Conservation (phyloP, 2,113 vertebrate species). For the Psilopsiagon aurifrons region DNA sequence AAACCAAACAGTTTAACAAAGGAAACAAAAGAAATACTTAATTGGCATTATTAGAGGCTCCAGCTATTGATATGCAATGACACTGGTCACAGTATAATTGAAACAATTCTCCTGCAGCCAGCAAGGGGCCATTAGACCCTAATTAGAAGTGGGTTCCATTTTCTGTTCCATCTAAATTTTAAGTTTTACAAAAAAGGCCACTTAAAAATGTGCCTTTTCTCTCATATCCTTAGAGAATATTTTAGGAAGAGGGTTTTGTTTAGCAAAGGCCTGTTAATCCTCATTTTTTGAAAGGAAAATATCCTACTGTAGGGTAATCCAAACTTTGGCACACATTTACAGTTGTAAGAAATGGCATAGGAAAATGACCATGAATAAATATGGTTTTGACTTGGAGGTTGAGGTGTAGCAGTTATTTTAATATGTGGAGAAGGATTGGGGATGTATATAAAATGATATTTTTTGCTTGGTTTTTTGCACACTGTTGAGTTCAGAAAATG, state of each 20-base stretch:
- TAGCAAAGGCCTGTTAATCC: neutral
- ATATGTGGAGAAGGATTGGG: neutral
- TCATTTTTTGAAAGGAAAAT: slow-evolving; percentile 59
- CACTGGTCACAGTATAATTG: slow-evolving; percentile 22
- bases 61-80: slow-evolving; percentile 44
- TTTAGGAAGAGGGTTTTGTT: slow-evolving; percentile 37
- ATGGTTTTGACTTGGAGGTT: slow-evolving; percentile 18
- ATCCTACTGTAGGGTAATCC: neutral
- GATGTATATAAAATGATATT: neutral
- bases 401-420: slow-evolving; percentile 39
- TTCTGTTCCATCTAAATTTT: slow-evolving; percentile 50
- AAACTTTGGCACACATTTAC: neutral
- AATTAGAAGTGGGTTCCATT: slow-evolving; percentile 39
- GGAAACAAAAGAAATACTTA: slow-evolving; percentile 40
- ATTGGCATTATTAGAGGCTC: slow-evolving; percentile 27
- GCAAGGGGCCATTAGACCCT: slow-evolving; percentile 17
- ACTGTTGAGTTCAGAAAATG: neutral
- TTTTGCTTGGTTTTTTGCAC: neutral
- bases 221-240: neutral
- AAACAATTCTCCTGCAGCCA: slow-evolving; percentile 10
- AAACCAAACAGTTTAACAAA: slow-evolving; percentile 55
- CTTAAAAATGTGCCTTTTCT: neutral
- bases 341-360: slow-evolving; percentile 8
- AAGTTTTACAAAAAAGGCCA: slow-evolving; percentile 37
- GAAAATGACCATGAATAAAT: slow-evolving; percentile 63